phyloP scores from a whole-genome alignment of 2,797 vertebrate genomes.

The Chrysocyon brachyurus region DNA sequence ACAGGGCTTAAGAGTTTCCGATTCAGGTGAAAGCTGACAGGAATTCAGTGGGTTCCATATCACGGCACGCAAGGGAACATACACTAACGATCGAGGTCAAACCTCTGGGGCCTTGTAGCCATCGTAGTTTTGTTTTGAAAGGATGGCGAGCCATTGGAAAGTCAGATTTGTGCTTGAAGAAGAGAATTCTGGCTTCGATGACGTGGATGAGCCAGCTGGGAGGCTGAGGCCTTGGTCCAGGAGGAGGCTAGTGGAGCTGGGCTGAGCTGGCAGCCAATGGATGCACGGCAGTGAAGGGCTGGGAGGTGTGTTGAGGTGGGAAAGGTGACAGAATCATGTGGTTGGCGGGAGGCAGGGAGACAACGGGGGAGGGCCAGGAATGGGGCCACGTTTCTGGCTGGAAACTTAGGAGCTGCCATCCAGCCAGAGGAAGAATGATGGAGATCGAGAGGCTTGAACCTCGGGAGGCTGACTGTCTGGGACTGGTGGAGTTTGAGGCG shows the following conservation, averaged over 20 bases:
- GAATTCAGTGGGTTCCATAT: too few relatives aligned
- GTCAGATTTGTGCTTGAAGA: neutral
- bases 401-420: neutral
- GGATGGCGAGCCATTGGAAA: neutral
- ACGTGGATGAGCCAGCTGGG: too few relatives aligned
- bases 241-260: neutral
- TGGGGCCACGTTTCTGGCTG: neutral
- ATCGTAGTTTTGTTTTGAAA: neutral
- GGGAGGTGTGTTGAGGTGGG: neutral
- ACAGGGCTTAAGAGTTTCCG: too few relatives aligned
- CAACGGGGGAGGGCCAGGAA: neutral
- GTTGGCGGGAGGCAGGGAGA: neutral
- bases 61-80: neutral
- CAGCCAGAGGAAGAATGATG: too few relatives aligned
- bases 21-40: neutral
- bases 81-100: neutral
- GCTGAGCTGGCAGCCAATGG: neutral
- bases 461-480: neutral
- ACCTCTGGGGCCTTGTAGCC: neutral
- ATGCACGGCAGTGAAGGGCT: neutral
- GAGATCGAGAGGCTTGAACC: neutral
- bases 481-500: neutral
- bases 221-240: neutral
- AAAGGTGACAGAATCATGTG: neutral
- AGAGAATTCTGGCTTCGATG: neutral